These are phyloP conservation scores for Leptinotarsa undecemlineata DNA, from an alignment of 1,140 invertebrate genomes.

Conservation along the genomic window DNA sequence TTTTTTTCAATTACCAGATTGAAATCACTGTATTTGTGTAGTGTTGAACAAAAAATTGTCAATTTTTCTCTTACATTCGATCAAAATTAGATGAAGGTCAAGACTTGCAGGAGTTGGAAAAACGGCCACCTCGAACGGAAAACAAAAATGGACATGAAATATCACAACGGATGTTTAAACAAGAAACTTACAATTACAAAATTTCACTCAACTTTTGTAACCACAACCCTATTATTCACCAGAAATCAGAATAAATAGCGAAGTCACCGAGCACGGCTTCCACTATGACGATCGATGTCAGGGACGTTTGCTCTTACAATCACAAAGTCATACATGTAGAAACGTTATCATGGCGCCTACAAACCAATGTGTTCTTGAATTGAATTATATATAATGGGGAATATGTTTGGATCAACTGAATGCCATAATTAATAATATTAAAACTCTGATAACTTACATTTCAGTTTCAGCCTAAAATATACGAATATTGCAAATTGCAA, in stretches of 20 bases:
- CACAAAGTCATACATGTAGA: neutral
- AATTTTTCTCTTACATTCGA: neutral
- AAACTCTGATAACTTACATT: too few species aligned
- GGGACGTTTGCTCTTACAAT: neutral
- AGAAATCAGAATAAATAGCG: neutral
- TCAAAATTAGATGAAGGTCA: neutral
- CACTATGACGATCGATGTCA: slow-evolving; percentile 2
- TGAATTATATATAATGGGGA: too few species aligned
- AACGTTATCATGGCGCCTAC: neutral
- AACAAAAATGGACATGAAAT: neutral
- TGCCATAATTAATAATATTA: too few species aligned
- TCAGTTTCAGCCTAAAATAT: too few species aligned
- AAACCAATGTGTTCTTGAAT: too few species aligned
- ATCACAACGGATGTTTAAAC: neutral
- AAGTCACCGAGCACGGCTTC: neutral
- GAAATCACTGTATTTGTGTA: neutral
- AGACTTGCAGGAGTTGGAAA: neutral
- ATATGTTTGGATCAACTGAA: too few species aligned
- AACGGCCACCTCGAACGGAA: neutral
- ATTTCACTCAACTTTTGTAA: too few species aligned
- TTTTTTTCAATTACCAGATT: neutral
- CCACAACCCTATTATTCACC: neutral
- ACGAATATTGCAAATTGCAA: too few species aligned
- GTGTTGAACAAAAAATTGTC: neutral
- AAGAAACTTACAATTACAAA: neutral